Conservation (phyloP, 1,140 invertebrate genomes). For the Orius laevigatus region DNA sequence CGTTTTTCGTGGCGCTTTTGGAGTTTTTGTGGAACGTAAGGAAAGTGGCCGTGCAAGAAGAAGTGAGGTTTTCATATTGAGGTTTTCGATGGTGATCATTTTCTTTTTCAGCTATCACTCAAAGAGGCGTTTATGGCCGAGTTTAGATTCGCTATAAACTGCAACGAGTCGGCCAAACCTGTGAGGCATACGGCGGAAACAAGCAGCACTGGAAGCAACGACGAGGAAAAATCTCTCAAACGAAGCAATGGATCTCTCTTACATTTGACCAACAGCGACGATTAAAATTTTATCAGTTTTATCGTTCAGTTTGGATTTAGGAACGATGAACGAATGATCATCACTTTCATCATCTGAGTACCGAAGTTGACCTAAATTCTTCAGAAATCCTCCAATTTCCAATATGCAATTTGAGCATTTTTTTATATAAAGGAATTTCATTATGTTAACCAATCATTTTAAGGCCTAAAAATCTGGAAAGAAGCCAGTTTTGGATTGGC, state of each 20-base stretch:
- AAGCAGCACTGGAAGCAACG: not conserved
- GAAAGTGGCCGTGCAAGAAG: slow-evolving; percentile 57
- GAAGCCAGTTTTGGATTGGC: no score
- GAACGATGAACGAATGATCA: no score
- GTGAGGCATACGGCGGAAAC: slow-evolving; percentile 19
- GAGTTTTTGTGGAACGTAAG: slow-evolving; percentile 73
- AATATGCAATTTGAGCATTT: no score
- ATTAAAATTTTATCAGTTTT: no score
- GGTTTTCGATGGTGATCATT: not conserved
- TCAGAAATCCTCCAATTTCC: no score
- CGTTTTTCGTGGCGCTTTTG: slow-evolving; percentile 45
- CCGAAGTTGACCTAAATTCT: no score
- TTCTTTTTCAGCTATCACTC: slow-evolving; percentile 40
- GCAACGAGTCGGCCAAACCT: slow-evolving; percentile 44
- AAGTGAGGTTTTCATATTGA: slow-evolving; percentile 29
- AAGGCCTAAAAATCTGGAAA: no score
- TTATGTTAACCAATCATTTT: no score
- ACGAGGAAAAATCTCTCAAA: not conserved
- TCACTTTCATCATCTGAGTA: no score
- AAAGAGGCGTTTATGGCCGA: slow-evolving; percentile 51
- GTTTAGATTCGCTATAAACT: slow-evolving; percentile 55
- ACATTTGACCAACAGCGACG: no score
- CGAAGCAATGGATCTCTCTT: not conserved
- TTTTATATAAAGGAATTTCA: no score
- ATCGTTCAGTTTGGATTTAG: no score